Percentiles rank a stretch among this genome's conserved stretches.
Conservation (phyloP, 2,113 vertebrate genomes). For the Hydrochoerus hydrochaeris region DNA sequence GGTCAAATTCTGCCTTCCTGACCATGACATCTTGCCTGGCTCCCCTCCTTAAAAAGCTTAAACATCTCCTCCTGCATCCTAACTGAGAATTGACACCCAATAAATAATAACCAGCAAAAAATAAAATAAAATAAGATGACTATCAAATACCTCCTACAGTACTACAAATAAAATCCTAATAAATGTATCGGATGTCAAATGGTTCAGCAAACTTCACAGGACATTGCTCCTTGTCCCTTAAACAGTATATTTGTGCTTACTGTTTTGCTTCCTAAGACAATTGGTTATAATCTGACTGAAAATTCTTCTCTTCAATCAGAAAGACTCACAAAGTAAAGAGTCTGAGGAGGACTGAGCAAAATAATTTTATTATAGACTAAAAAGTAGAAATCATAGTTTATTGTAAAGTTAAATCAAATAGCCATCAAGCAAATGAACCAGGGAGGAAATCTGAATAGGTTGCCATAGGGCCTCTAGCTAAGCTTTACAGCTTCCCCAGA, state of each 20-base stretch:
- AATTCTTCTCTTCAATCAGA: neutral
- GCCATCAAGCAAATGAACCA: neutral
- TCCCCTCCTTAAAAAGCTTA: neutral
- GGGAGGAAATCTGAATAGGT: neutral
- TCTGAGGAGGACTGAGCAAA: neutral
- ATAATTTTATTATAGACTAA: neutral
- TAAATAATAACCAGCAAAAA: neutral
- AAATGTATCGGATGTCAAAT: neutral
- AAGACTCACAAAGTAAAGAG: neutral
- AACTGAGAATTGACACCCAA: neutral
- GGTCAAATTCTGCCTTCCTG: neutral
- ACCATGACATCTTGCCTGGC: neutral
- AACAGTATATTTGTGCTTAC: neutral
- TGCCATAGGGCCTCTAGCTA: neutral
- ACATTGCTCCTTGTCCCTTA: neutral
- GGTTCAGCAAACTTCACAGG: neutral
- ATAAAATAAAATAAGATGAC: neutral
- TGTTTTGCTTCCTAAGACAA: neutral
- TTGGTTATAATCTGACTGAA: neutral
- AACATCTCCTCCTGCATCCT: neutral
- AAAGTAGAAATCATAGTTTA: neutral
- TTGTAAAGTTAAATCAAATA: neutral
- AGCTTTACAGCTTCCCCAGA: neutral
- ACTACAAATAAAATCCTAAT: neutral
- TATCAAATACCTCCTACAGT: neutral